Base-by-base conservation (phyloP, 2,113 vertebrate species). In the Tinamus guttatus region DNA sequence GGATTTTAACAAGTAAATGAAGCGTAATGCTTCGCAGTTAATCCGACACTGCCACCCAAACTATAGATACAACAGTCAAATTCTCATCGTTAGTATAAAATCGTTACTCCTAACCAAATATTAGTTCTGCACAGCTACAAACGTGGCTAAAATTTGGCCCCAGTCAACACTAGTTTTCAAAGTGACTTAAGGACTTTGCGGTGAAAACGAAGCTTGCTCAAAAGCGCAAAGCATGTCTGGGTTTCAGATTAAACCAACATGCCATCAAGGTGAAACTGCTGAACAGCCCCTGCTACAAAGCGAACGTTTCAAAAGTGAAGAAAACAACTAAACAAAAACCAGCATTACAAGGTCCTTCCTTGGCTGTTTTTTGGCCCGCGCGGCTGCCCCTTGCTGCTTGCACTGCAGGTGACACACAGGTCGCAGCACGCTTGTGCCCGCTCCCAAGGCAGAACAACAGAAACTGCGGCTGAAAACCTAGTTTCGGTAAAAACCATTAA, bases 141-240 rank as follows among this genome's bases (percentile, higher is more conserved):
- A 36, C 0, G 13, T 0, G 13, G 54, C 18, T 4, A 22, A 56
- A 34, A 45, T n/a, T 51, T 56, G 30, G 59, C 5, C 32, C 34
- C 12, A 64, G 30, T 7, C 30, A 84, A 76, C 43, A 10, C 5
- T 14, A 52, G 2, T 32, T 82, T 69, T 32, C 17, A 49, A 58
- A 7, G 40, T 17, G 13, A 2, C 11, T n/a, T 36, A 69, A 36
- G 3, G 4, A 25, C 9, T 45, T 51, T 22, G 12, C 21, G 21
- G 9, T 0, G 28, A 40, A 82, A 68, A 60, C 2, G 2, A 73
- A 32, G 15, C 38, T 32, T 49, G 12, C n/a, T 8, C n/a, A 4
- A 49, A 54, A 0, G 7, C 0, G 15, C 47, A 49, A 76, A 59
- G 3, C 7, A 13, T 0, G 3, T 5, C 4, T 4, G 1, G 3